Evolutionary conservation across 37 sponge, comb jelly and placozoan species (phyloP).

Genomic region (Agelas oroides): DNA sequence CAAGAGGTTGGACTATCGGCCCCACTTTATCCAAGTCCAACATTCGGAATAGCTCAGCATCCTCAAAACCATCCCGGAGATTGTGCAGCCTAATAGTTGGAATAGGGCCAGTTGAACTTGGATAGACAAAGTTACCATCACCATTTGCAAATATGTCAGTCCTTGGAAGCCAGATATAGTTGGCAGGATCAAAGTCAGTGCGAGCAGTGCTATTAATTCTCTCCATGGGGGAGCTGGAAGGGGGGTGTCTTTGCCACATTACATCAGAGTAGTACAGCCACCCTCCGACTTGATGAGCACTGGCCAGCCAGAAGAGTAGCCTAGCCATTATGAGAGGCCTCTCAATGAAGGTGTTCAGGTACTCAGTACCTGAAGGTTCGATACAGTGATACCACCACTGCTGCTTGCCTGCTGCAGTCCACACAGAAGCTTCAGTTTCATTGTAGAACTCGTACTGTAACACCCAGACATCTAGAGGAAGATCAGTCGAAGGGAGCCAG

Average conservation of each 20-base stretch:
- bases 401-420: slow-evolving; percentile 24
- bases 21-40: neutral
- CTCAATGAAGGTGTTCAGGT: slow-evolving; percentile 50
- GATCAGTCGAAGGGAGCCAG: slow-evolving; percentile 23
- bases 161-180: slow-evolving; percentile 42
- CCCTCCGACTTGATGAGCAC: slow-evolving; percentile 23
- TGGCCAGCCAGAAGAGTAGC: slow-evolving; percentile 26
- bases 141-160: slow-evolving; percentile 57
- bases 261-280: slow-evolving; percentile 35
- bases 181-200: slow-evolving; percentile 51
- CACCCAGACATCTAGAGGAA: slow-evolving; percentile 27
- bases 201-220: slow-evolving; percentile 18
- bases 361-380: slow-evolving; percentile 9
- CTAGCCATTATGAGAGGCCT: slow-evolving; percentile 27
- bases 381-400: slow-evolving; percentile 46
- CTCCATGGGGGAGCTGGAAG: slow-evolving; percentile 3
- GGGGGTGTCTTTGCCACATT: slow-evolving; percentile 25
- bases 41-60: slow-evolving; percentile 42
- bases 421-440: neutral
- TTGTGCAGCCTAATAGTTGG: slow-evolving; percentile 14
- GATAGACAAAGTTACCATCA: slow-evolving; percentile 49
- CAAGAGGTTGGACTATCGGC: neutral
- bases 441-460: slow-evolving; percentile 27
- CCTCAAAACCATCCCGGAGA: slow-evolving; percentile 51
- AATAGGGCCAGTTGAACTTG: slow-evolving; percentile 22